phyloP scores from a whole-genome alignment of 2,113 vertebrate genomes.

The Ramphastos sulfuratus region DNA sequence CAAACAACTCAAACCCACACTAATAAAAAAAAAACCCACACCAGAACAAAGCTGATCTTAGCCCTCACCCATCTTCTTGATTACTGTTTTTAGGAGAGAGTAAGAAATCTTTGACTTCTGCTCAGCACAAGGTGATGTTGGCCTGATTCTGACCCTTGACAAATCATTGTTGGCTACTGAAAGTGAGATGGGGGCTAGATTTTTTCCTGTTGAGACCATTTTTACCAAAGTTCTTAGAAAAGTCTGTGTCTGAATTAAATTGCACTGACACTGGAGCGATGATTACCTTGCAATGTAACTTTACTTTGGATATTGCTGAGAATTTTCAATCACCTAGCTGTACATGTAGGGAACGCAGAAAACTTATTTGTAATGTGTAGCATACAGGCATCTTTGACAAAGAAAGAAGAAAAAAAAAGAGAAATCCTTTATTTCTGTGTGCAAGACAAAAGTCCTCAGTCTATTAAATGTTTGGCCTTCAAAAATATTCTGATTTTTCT shows the following conservation, averaged over 20 bases:
- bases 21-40: neutral
- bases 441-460: neutral
- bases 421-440: neutral
- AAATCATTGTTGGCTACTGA: neutral
- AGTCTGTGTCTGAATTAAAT: neutral
- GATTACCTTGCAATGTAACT: neutral
- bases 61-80: neutral
- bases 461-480: neutral
- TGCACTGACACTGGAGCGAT: neutral
- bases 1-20: rapidly evolving
- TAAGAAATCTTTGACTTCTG: neutral
- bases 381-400: neutral
- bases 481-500: neutral
- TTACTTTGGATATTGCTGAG: neutral
- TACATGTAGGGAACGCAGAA: neutral
- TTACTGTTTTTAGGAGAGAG: neutral
- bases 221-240: neutral
- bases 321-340: neutral
- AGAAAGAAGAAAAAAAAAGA: no score
- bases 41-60: neutral
- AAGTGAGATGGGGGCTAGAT: neutral
- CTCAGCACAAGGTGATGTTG: neutral
- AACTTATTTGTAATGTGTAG: neutral
- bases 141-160: neutral
- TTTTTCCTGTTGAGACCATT: neutral